Conservation (phyloP, 1,140 invertebrate species). For the Choristoneura fumiferana region DNA sequence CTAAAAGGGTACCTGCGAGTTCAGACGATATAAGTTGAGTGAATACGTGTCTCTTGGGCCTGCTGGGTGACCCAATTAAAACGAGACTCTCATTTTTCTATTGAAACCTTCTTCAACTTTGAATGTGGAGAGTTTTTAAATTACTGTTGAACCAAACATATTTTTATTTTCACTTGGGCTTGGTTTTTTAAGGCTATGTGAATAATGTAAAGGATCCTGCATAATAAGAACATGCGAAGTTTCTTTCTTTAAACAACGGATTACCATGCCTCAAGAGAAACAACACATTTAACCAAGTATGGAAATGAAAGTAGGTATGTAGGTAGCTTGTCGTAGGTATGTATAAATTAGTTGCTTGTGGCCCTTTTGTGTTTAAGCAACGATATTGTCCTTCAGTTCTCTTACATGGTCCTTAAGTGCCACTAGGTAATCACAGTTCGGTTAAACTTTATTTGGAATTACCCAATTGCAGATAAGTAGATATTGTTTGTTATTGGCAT, state of each 20-base stretch:
- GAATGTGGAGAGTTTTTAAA: conserved; percentile 16
- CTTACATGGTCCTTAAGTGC: no score
- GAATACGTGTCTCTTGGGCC: not conserved
- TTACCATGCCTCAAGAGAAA: not conserved
- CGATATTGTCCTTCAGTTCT: no score
- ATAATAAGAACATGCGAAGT: conserved; percentile 1
- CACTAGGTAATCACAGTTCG: no score
- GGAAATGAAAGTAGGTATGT: not conserved
- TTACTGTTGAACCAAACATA: conserved; percentile 11
- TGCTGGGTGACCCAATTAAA: conserved; percentile 10
- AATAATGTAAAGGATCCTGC: not conserved
- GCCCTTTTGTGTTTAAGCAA: no score
- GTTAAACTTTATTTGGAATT: no score
- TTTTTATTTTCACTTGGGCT: not conserved
- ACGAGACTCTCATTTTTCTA: conserved; percentile 8
- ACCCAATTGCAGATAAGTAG: no score
- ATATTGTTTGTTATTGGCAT: no score
- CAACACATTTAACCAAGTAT: conserved; percentile 6
- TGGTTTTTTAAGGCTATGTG: not conserved
- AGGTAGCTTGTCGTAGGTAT: no score
- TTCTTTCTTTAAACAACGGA: conserved; percentile 14
- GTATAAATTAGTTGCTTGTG: no score
- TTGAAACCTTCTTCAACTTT: not conserved
- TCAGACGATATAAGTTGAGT: not conserved
- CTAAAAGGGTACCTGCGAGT: no score